Conservation (phyloP, 2,888 invertebrate species). For the Melinaea marsaeus region DNA sequence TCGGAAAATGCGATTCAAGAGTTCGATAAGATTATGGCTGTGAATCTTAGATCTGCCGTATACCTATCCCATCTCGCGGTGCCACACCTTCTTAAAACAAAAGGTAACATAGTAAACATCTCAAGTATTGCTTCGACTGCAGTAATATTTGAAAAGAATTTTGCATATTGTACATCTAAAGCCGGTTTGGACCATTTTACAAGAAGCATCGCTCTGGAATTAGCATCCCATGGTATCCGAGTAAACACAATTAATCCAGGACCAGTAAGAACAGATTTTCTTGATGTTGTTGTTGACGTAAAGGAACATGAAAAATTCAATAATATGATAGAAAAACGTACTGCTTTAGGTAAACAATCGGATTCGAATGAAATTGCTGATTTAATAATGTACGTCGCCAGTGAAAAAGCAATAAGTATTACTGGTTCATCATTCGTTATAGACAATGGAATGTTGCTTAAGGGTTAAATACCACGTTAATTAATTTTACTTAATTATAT, state of each 20-base stretch:
- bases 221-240: slow-evolving; percentile 76
- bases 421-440: slow-evolving; percentile 36
- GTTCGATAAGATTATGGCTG: slow-evolving; percentile 38
- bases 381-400: slow-evolving; percentile 37
- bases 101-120: slow-evolving; percentile 40
- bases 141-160: slow-evolving; percentile 8
- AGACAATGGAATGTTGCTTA: slow-evolving; percentile 22
- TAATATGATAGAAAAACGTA: slow-evolving; percentile 13
- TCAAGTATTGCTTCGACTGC: slow-evolving; percentile 32
- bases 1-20: slow-evolving; percentile 36
- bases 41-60: slow-evolving; percentile 38
- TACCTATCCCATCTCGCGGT: slow-evolving; percentile 35
- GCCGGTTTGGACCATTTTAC: slow-evolving; percentile 84
- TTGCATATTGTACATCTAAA: slow-evolving; percentile 32
- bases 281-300: slow-evolving; percentile 12
- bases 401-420: slow-evolving; percentile 35
- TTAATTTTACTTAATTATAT: too few relatives aligned
- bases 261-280: slow-evolving; percentile 29
- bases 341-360: slow-evolving; percentile 26
- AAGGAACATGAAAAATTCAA: slow-evolving; percentile 1
- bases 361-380: slow-evolving; percentile 41
- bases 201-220: slow-evolving; percentile 81
- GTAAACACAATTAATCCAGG: slow-evolving; percentile 82
- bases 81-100: slow-evolving; percentile 38
- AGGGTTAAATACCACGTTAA: slow-evolving; percentile 4